These are phyloP conservation scores for Machimus rusticus DNA, from an alignment of 2,888 invertebrate species.

Conservation along the genomic window DNA sequence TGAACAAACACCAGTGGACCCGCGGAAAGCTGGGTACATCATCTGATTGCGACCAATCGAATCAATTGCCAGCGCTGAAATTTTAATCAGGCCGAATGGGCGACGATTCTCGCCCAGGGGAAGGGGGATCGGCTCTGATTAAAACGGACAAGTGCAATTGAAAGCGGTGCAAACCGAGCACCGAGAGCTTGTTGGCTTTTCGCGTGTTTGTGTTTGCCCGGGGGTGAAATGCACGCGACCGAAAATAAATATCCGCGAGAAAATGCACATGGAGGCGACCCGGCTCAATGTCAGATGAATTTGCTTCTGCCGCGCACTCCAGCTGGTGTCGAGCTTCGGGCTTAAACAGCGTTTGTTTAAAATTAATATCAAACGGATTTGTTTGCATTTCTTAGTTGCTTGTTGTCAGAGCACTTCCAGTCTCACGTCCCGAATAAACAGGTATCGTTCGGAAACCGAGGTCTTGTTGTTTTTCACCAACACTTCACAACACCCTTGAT, in stretches of 20 bases:
- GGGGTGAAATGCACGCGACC: not conserved
- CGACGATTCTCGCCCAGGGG: not conserved
- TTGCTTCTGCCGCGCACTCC: not conserved
- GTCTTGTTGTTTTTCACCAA: not conserved
- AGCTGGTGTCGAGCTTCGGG: not conserved
- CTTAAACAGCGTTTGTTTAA: not conserved
- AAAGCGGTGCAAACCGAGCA: not conserved
- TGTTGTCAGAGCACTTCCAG: not conserved
- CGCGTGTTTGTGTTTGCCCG: not conserved
- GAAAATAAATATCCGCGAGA: not conserved
- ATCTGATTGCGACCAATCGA: not conserved
- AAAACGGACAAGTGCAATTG: not conserved
- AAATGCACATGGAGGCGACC: not conserved
- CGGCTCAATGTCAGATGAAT: not conserved
- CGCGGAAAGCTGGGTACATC: not conserved
- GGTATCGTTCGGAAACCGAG: not conserved
- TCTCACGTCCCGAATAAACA: not conserved
- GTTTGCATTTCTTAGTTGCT: not conserved
- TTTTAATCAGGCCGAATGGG: not conserved
- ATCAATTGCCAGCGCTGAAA: not conserved
- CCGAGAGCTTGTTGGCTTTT: not conserved
- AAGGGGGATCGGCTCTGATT: not conserved
- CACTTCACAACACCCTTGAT: not conserved
- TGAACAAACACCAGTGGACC: not conserved
- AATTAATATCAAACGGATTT: not conserved